phyloP scores from a whole-genome alignment of 23 tunicate genomes.

The Styela clava region DNA sequence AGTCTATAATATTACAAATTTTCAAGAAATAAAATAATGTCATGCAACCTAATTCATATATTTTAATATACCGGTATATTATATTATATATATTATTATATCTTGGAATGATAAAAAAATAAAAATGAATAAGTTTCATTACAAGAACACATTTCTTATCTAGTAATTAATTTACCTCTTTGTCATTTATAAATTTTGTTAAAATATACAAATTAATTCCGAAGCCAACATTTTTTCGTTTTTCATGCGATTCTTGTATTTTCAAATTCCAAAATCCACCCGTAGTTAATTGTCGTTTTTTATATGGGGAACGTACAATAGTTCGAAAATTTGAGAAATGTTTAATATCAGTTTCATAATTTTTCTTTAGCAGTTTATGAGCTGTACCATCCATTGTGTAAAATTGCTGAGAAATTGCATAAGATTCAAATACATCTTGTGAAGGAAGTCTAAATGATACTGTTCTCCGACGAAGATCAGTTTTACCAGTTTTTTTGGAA shows the following conservation, averaged over 20 bases:
- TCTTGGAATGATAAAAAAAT: too few relatives aligned
- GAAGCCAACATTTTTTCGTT: neutral
- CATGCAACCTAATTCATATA: too few relatives aligned
- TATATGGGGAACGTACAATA: neutral
- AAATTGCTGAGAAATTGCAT: neutral
- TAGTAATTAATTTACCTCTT: too few relatives aligned
- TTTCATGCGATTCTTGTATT: neutral
- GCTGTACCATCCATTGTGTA: neutral
- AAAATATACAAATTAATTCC: neutral
- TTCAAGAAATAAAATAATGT: too few relatives aligned
- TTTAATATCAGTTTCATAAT: neutral
- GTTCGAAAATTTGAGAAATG: neutral
- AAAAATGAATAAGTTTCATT: too few relatives aligned
- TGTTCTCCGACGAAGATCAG: neutral
- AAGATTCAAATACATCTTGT: conserved; percentile 9
- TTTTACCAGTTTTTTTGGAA: neutral
- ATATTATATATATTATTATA: too few relatives aligned
- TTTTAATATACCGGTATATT: too few relatives aligned
- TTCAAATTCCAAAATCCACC: conserved; percentile 1
- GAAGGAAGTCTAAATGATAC: conserved; percentile 11
- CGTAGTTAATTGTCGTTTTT: neutral
- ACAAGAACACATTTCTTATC: too few relatives aligned
- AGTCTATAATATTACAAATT: too few relatives aligned
- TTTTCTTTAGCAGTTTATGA: neutral
- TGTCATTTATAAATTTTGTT: neutral